These are phyloP conservation scores for Pseudonaja textilis DNA, from an alignment of 2,113 vertebrate species.

Conservation along the genomic window DNA sequence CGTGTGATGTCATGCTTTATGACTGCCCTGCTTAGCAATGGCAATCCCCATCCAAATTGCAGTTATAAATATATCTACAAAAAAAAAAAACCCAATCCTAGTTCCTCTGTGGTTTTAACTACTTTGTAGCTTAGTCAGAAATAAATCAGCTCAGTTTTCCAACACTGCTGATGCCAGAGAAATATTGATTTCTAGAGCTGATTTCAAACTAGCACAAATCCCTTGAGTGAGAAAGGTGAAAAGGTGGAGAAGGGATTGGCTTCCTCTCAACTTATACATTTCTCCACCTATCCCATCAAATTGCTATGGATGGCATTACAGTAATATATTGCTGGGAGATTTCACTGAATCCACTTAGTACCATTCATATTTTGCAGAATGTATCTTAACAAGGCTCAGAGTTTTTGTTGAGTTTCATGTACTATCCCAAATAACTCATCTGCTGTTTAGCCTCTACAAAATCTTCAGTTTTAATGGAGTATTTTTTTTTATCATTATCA, in stretches of 20 bases:
- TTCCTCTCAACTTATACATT: neutral
- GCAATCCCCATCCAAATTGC: neutral
- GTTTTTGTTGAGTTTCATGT: neutral
- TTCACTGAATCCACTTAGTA: neutral
- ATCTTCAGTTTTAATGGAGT: neutral
- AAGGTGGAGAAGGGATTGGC: neutral
- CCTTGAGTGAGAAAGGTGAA: neutral
- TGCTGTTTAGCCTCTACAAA: neutral
- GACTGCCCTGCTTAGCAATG: neutral
- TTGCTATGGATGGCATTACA: neutral
- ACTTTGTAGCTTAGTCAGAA: neutral
- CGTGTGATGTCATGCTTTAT: neutral
- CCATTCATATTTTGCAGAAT: neutral
- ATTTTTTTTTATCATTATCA: neutral
- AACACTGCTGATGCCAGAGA: neutral
- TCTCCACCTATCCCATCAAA: neutral
- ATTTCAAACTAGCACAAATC: neutral
- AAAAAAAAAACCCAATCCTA: neutral
- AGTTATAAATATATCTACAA: neutral
- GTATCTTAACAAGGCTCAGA: neutral
- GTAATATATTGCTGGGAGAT: neutral
- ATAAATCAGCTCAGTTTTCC: neutral
- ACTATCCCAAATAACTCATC: neutral
- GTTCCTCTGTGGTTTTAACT: neutral
- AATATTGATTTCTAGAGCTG: neutral